A percentile compares a stretch with the other conserved stretches of the same genome.
phyloP scores from a whole-genome alignment of 2,888 invertebrate genomes.

The Ferdinandea cuprea region DNA sequence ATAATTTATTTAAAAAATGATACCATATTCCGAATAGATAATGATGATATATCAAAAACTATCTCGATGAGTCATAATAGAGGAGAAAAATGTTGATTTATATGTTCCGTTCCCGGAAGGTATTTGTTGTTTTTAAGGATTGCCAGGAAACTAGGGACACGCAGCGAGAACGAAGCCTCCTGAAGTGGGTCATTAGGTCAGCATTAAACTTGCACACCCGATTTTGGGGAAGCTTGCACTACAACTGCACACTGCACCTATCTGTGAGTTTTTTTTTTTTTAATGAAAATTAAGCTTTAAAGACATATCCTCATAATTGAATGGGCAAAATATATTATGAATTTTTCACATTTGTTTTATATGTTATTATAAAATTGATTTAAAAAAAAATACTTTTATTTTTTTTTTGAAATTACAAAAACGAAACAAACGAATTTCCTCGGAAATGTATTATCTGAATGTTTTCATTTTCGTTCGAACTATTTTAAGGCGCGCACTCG shows the following conservation, averaged over 20 bases:
- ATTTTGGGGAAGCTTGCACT: constrained; percentile 61
- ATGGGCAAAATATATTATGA: constrained; percentile 6
- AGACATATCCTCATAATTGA: constrained; percentile 8
- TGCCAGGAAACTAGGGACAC: constrained; percentile 26
- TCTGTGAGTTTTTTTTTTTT: constrained; percentile 24
- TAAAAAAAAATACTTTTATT: constrained; percentile 32
- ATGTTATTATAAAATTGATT: not conserved
- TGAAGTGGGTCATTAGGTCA: constrained; percentile 73
- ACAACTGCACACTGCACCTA: constrained; percentile 13
- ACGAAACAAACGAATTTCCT: constrained; percentile 23
- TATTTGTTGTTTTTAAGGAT: constrained; percentile 32
- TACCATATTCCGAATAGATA: constrained; percentile 3
- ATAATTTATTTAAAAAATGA: constrained; percentile 66
- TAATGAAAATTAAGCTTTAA: constrained; percentile 21
- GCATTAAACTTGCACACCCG: constrained; percentile 63
- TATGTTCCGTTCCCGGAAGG: constrained; percentile 3
- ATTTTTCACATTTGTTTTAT: constrained; percentile 3
- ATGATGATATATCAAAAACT: constrained; percentile 36
- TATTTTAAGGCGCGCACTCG: constrained; percentile 74
- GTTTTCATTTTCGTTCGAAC: constrained; percentile 75
- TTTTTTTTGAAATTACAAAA: constrained; percentile 17
- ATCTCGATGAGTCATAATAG: constrained; percentile 54
- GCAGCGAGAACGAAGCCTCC: not conserved
- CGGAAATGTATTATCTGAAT: constrained; percentile 63
- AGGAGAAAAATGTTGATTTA: constrained; percentile 8